These are phyloP conservation scores for Zygaena filipendulae DNA, from an alignment of 2,888 invertebrate species.

Conservation along the genomic window DNA sequence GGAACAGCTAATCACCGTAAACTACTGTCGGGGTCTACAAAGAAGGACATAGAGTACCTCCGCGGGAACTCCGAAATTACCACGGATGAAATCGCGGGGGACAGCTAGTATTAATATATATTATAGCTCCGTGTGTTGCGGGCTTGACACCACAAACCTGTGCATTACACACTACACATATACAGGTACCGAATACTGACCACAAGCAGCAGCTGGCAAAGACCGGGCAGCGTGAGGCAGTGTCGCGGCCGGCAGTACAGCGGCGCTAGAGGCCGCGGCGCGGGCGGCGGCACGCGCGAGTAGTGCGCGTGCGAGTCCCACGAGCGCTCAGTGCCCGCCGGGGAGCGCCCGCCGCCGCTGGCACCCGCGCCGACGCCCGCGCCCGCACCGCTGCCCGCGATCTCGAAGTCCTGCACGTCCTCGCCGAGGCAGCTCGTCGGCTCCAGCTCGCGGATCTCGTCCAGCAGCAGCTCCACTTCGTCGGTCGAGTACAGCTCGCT, in stretches of 20 bases:
- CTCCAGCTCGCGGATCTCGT: conserved; percentile 66
- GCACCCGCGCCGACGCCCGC: no score
- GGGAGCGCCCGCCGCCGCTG: conserved; percentile 53
- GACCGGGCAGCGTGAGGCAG: conserved; percentile 24
- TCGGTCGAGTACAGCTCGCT: conserved; percentile 65
- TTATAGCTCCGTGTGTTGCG: no score
- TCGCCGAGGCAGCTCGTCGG: conserved; percentile 62
- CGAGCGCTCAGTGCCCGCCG: conserved; percentile 58
- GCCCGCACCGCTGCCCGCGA: conserved; percentile 63
- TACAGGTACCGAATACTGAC: conserved; percentile 15
- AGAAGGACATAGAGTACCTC: no score
- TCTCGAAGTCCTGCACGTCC: conserved; percentile 66
- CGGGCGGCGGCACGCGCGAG: conserved; percentile 45
- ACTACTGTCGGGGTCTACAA: no score
- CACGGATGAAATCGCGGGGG: no score
- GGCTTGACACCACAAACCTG: not conserved
- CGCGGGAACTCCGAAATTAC: no score
- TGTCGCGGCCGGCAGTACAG: conserved; percentile 49
- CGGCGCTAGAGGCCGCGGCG: conserved; percentile 48
- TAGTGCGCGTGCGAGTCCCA: conserved; percentile 67
- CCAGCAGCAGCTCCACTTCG: conserved; percentile 67
- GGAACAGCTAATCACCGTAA: no score
- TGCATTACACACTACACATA: not conserved
- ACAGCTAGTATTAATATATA: no score
- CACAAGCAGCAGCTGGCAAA: conserved; percentile 25